Conservation (phyloP, 2,888 invertebrate genomes). For the Dicranocentrus wangi region DNA sequence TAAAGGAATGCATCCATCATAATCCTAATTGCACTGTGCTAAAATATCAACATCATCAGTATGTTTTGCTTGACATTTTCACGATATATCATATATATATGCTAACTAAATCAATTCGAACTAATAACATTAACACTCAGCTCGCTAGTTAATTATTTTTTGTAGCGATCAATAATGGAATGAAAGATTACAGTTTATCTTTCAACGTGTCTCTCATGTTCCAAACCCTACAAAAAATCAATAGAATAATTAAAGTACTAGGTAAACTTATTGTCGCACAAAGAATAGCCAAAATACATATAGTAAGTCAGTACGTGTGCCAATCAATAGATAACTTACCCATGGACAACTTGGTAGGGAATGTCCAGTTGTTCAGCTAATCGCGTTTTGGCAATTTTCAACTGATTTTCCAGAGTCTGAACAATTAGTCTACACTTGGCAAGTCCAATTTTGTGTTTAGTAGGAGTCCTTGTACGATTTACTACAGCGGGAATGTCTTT, state of each 20-base stretch:
- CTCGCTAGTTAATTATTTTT: too few species aligned
- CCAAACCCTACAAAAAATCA: slow-evolving; percentile 48
- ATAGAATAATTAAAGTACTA: background rate
- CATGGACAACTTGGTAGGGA: slow-evolving; percentile 59
- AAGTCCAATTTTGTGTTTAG: slow-evolving; percentile 58
- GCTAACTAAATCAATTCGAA: too few species aligned
- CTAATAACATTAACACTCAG: too few species aligned
- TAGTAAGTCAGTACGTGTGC: background rate
- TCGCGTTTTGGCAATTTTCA: slow-evolving; percentile 40
- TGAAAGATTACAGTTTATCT: slow-evolving; percentile 41
- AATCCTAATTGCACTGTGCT: too few species aligned
- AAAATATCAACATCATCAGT: too few species aligned
- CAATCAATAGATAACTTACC: slow-evolving; percentile 34
- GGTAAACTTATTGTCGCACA: too few species aligned
- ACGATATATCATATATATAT: too few species aligned
- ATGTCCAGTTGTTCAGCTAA: slow-evolving; percentile 53
- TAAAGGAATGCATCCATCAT: too few species aligned
- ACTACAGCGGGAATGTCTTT: background rate
- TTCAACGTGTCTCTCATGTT: slow-evolving; percentile 52
- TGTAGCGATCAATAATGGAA: too few species aligned
- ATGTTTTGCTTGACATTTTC: too few species aligned
- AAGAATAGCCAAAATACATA: background rate
- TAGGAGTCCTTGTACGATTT: slow-evolving; percentile 15
- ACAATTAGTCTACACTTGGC: slow-evolving; percentile 58
- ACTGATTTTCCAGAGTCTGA: slow-evolving; percentile 50